Evolutionary conservation across 2,888 invertebrate species (phyloP).

Genomic region (Siphlonurus alternatus): DNA sequence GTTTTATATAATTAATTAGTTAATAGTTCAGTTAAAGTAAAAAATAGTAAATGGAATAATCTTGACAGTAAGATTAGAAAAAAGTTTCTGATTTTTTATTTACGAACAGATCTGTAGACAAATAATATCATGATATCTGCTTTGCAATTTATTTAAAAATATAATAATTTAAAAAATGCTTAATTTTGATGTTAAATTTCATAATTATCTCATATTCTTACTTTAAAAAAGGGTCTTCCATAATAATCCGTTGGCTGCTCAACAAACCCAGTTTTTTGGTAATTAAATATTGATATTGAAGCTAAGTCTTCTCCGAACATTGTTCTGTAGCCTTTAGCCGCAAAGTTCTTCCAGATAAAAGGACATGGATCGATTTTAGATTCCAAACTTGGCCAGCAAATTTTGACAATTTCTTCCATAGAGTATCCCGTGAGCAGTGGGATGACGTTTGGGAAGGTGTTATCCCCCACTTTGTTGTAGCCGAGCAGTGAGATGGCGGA

Average conservation of each 20-base stretch:
- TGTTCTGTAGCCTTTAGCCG: slow-evolving; percentile 53
- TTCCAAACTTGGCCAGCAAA: slow-evolving; percentile 32
- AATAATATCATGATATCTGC: neutral
- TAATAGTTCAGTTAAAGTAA: neutral
- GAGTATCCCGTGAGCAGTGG: slow-evolving; percentile 53
- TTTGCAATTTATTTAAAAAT: neutral
- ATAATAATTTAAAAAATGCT: neutral
- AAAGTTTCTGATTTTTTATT: no score
- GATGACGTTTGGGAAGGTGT: slow-evolving; percentile 80
- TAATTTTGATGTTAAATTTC: neutral
- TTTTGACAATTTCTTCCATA: neutral
- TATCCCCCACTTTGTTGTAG: slow-evolving; percentile 87
- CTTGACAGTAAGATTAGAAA: no score
- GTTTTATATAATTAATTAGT: neutral
- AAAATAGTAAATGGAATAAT: no score
- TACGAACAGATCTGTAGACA: no score
- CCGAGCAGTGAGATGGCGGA: slow-evolving; percentile 64
- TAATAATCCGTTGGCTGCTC: slow-evolving; percentile 72
- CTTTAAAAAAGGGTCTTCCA: slow-evolving; percentile 52
- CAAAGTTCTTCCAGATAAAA: slow-evolving; percentile 70
- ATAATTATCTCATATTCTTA: slow-evolving; percentile 17
- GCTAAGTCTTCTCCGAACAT: slow-evolving; percentile 71
- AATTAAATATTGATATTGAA: slow-evolving; percentile 64
- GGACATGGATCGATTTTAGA: slow-evolving; percentile 59
- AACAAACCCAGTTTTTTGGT: slow-evolving; percentile 54